Conservation (phyloP, 2,797 vertebrate species). For the Naso thynnoides region DNA sequence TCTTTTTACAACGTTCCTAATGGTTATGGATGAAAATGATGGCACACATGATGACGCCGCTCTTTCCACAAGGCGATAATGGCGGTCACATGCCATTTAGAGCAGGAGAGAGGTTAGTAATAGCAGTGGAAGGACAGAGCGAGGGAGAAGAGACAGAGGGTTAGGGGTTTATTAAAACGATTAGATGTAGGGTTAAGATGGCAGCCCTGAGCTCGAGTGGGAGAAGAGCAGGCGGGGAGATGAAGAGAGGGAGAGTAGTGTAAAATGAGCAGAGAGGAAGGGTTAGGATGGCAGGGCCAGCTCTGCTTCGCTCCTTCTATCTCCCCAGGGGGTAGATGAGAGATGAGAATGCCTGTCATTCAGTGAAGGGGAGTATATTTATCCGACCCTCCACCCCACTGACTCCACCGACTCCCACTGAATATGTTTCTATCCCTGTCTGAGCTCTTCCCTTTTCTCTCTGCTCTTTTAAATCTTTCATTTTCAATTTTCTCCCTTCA, state of each 20-base stretch:
- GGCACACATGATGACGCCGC: slow-evolving; percentile 66
- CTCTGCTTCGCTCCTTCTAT: slow-evolving; percentile 43
- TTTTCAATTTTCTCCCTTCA: slow-evolving; percentile 40
- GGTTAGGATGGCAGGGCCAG: slow-evolving; percentile 68
- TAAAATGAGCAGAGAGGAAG: slow-evolving; percentile 68
- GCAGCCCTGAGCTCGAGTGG: slow-evolving; percentile 32
- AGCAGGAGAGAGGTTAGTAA: slow-evolving; percentile 51
- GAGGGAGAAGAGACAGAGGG: slow-evolving; percentile 14
- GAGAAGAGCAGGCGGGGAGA: slow-evolving; percentile 38
- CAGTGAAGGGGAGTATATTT: slow-evolving; percentile 71
- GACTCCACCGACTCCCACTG: slow-evolving; percentile 42
- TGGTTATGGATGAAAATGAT: slow-evolving; percentile 78
- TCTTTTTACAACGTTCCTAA: slow-evolving; percentile 78
- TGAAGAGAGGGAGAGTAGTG: slow-evolving; percentile 34
- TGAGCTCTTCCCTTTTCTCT: slow-evolving; percentile 26
- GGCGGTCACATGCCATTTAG: slow-evolving; percentile 68
- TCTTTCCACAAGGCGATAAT: slow-evolving; percentile 74
- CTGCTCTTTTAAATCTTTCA: slow-evolving; percentile 53
- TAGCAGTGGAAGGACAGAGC: slow-evolving; percentile 49
- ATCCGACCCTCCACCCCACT: slow-evolving; percentile 59
- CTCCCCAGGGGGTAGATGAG: slow-evolving; percentile 66
- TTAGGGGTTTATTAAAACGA: slow-evolving; percentile 58
- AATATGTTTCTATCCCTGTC: slow-evolving; percentile 36
- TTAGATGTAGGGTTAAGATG: slow-evolving; percentile 59
- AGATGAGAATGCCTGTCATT: slow-evolving; percentile 74